Conservation (phyloP, 2,888 invertebrate genomes). For the Carabus problematicus region DNA sequence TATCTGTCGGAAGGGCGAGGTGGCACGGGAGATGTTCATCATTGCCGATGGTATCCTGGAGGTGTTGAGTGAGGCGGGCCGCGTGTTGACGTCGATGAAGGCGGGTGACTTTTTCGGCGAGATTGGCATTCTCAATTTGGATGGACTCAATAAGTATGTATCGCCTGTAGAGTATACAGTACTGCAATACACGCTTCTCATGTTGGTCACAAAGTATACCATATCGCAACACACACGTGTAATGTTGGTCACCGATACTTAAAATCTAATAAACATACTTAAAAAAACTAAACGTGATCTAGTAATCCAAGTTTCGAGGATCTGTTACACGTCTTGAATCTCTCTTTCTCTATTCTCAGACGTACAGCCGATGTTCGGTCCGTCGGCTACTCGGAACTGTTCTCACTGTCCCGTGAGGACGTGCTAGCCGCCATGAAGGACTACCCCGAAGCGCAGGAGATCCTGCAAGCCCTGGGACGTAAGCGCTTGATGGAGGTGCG, state of each 20-base stretch:
- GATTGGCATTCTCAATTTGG: constrained; percentile 94
- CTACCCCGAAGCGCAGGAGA: constrained; percentile 95
- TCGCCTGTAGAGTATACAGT: too few species aligned
- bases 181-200: too few species aligned
- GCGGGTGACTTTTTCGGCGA: constrained; percentile 98
- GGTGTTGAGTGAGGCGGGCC: constrained; percentile 92
- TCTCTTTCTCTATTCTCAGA: constrained; percentile 60
- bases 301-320: too few species aligned
- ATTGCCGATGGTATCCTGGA: constrained; percentile 97
- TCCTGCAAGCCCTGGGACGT: constrained; percentile 85
- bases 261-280: too few species aligned
- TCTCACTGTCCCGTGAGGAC: constrained; percentile 92
- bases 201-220: too few species aligned
- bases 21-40: constrained; percentile 97
- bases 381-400: constrained; percentile 94
- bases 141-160: constrained; percentile 90
- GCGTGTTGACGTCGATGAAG: constrained; percentile 94
- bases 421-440: constrained; percentile 95
- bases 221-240: too few species aligned
- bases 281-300: too few species aligned
- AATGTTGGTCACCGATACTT: too few species aligned
- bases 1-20: constrained; percentile 89
- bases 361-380: constrained; percentile 95
- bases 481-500: constrained; percentile 86
- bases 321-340: too few species aligned